Base-by-base conservation (phyloP, 2,888 invertebrate species). In the Anthoptus insignis region DNA sequence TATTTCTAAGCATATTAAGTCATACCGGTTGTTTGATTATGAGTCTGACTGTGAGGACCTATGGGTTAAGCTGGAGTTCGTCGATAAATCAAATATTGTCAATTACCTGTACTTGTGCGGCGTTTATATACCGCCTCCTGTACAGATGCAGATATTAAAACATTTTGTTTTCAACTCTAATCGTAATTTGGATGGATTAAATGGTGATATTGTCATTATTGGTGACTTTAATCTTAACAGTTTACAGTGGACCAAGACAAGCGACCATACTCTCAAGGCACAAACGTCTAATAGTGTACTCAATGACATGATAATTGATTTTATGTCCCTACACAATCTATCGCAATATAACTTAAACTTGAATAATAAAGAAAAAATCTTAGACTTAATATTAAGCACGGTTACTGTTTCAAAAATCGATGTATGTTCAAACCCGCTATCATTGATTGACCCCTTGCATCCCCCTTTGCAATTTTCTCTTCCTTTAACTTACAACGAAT, bases 301-400 rank as follows among this genome's bases (percentile, higher is more conserved):
- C 2, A 32, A 32, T 9, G 11, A 32, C 9, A 32, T 32, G 32
- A 32, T 32, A 6, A 32, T 32, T 11, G 32, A 32, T 11, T 32
- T 32, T 11, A 32, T 32, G 32, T 32, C 32, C 9, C 32, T 32
- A 4, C 6, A 32, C 11, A 32, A 37, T 14, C 14, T 37, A 32
- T 49, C 24, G 11, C 47, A 47, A 34, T 22, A 49, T 50, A 52
- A 57, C 16, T 21, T 11, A 16, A 57, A 39, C 50, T 21, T 16
- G 11, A 52, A 52, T 32, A 56, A 50, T 11, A 59, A 60, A 32
- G 16, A 52, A 49, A 37, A 22, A 50, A 59, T 39, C 22, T 32
- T 65, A 11, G 65, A 65, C 32, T 16, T 65, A 49, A n/a, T 65
- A 9, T 24, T 60, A 14, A 56, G 50, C 3, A 21, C 37, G 9